These are phyloP conservation scores for Sciurus carolinensis DNA, from an alignment of 2,797 vertebrate genomes.

Conservation along the genomic window DNA sequence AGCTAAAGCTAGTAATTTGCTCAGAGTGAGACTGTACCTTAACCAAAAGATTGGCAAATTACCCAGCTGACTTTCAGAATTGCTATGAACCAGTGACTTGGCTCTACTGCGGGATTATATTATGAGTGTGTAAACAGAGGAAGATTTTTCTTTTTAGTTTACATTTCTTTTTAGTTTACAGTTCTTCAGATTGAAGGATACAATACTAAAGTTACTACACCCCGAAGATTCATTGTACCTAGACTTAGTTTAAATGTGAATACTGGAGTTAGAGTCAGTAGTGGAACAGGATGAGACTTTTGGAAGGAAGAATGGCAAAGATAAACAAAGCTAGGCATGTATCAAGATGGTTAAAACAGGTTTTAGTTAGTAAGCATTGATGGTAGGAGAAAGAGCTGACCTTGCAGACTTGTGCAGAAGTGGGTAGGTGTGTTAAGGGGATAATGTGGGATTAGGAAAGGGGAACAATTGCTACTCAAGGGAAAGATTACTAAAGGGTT, in stretches of 20 bases:
- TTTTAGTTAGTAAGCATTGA: not conserved
- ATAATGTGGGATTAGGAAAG: not conserved
- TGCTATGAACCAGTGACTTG: not conserved
- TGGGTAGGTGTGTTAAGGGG: not conserved
- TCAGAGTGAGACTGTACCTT: not conserved
- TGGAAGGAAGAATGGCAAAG: not conserved
- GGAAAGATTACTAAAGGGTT: not conserved
- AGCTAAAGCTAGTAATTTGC: not conserved
- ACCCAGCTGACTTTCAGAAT: not conserved
- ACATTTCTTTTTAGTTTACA: not conserved
- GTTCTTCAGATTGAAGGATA: not conserved
- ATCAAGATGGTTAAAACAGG: not conserved
- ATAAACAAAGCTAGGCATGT: not conserved
- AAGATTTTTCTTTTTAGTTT: not conserved
- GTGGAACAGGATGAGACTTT: not conserved
- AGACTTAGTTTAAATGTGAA: not conserved
- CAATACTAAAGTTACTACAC: not conserved
- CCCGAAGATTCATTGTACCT: not conserved
- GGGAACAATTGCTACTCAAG: not conserved
- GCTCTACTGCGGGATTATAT: accelerated
- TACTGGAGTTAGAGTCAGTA: not conserved
- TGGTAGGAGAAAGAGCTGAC: not conserved
- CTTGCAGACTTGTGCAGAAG: not conserved
- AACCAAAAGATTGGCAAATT: not conserved
- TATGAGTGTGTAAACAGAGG: not conserved